These are phyloP conservation scores for Strix uralensis DNA, from an alignment of 2,113 vertebrate species.

Conservation along the genomic window DNA sequence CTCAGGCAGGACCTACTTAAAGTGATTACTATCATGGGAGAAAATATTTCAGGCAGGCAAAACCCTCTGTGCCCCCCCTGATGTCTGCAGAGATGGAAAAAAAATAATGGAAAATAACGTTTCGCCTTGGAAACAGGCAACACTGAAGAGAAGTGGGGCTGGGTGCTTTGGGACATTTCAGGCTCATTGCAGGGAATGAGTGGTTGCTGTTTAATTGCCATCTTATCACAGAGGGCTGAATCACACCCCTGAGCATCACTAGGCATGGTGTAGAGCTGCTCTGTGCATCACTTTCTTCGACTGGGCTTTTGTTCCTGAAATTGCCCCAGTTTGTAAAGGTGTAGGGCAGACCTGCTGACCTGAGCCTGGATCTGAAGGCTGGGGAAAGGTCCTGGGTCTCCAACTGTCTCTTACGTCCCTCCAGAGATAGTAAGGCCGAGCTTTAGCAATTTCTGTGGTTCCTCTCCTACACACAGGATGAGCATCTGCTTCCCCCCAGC, in stretches of 20 bases:
- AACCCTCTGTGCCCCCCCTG: neutral
- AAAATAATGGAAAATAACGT: neutral
- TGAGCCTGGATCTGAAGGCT: neutral
- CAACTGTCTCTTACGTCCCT: neutral
- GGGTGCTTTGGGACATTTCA: neutral
- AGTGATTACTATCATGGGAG: neutral
- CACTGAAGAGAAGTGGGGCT: neutral
- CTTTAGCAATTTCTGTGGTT: neutral
- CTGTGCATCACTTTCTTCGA: neutral
- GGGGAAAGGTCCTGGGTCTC: neutral
- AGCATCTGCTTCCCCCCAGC: neutral
- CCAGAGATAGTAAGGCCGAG: neutral
- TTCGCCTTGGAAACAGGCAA: too few relatives aligned
- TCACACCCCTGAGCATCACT: neutral
- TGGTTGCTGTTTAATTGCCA: neutral
- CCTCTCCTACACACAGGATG: neutral
- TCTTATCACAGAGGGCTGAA: neutral
- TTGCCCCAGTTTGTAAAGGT: neutral
- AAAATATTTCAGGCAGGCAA: neutral
- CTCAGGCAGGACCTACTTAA: neutral
- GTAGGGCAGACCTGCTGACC: neutral
- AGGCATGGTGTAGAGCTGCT: neutral
- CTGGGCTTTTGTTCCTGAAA: neutral
- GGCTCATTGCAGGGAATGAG: neutral
- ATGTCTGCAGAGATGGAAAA: neutral